Evolutionary conservation across 2,888 invertebrate species (phyloP).

Genomic region (Chorisops tibialis): DNA sequence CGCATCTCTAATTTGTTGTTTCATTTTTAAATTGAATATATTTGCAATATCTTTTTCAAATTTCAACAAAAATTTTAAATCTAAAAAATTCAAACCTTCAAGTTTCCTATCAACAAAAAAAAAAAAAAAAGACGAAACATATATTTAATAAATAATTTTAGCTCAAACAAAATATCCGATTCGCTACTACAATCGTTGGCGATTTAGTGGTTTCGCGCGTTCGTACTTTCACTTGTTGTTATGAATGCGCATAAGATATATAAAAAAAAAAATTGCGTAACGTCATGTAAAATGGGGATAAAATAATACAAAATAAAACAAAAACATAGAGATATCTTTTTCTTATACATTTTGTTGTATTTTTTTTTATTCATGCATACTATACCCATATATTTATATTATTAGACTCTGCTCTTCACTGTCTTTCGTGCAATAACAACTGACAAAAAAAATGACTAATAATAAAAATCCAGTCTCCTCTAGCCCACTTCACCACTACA

Average conservation of each 20-base stretch:
- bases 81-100: too few species aligned
- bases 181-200: background rate
- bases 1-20: too few species aligned
- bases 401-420: background rate
- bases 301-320: slow-evolving; percentile 2
- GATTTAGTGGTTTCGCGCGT: background rate
- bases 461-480: too few species aligned
- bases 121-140: too few species aligned
- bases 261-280: background rate
- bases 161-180: background rate
- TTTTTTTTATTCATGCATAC: background rate
- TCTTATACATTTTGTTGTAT: background rate
- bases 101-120: too few species aligned
- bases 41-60: too few species aligned
- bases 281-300: background rate
- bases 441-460: too few species aligned
- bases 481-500: too few species aligned
- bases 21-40: too few species aligned
- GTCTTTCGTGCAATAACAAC: too few species aligned
- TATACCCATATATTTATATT: background rate
- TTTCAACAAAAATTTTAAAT: too few species aligned
- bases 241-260: background rate
- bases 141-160: background rate
- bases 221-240: slow-evolving; percentile 26
- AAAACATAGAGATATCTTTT: background rate